Conservation (phyloP, 2,113 vertebrate species). For the Steatornis caripensis region DNA sequence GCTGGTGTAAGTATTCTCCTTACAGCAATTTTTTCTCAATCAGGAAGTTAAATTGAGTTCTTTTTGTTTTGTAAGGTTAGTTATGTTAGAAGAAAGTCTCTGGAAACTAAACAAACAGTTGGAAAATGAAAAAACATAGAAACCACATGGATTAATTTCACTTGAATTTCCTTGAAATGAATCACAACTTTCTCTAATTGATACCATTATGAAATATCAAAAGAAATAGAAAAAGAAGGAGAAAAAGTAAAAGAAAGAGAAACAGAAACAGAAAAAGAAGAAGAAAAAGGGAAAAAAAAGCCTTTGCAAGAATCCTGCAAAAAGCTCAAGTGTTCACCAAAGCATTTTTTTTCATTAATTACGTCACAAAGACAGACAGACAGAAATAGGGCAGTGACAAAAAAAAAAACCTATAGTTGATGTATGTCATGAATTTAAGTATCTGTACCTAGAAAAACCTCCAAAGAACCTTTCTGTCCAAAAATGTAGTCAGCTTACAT, state of each 20-base stretch:
- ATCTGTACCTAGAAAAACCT: not conserved
- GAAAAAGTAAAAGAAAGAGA: not conserved
- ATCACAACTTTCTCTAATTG: not conserved
- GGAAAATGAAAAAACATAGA: not conserved
- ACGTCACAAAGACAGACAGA: not conserved
- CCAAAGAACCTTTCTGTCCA: not conserved
- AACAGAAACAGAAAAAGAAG: too few relatives aligned
- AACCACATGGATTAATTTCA: not conserved
- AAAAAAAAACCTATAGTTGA: not conserved
- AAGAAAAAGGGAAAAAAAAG: not conserved
- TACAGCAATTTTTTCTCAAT: not conserved
- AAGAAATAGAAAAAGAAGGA: not conserved
- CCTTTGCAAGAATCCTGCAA: not conserved
- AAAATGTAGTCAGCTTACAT: not conserved
- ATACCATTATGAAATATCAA: not conserved
- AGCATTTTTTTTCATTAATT: not conserved
- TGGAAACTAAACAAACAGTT: not conserved
- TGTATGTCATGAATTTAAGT: not conserved
- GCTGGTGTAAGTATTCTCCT: not conserved
- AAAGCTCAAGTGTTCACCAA: not conserved
- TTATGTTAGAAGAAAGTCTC: not conserved
- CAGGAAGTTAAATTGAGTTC: not conserved
- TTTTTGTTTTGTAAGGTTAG: not conserved
- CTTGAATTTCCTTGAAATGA: not conserved
- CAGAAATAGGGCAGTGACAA: not conserved